Evolutionary conservation across 2,113 vertebrate genomes (phyloP), one percentile per base, ranked within the genome.

Genomic region (Romanogobio albipinnatus): DNA sequence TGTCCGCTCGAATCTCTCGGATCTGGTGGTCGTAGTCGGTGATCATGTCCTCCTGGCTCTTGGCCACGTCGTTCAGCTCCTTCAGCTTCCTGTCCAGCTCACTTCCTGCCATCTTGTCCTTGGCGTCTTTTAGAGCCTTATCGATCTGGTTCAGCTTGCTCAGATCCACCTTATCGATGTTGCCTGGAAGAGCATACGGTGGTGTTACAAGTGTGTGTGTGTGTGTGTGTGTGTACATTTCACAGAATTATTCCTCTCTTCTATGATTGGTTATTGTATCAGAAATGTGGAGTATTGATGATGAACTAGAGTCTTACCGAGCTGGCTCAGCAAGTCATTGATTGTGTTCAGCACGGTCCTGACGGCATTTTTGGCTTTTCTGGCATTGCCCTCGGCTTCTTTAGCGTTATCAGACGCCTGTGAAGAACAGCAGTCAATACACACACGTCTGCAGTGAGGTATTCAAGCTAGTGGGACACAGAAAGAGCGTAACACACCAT

Each of bases 151-250:
- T 97, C 81, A 99, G 94, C 89, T 97, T 97, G 88, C 95, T 96
- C 88, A 98, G 93, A 89, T 99, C 98, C 89, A 99, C 97, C 0
- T 97, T 97, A 86, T 98, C 97, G 76, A 99, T 96, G 82, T 97
- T 96, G 81, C 97, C 98, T 99, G 92, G 4, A 87, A 29, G 74
- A 14, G 74, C 1, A 81, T 2, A 15, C 64, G 1, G 62, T 36
- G 24, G 15, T 1, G 64, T 17, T 86, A 29, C 29, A 29, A 29
- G 29, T 29, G 29, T 29, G 29, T 29, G 29, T 29, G 29, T 29
- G 29, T 29, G 29, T 29, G 29, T 29, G 29, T 29, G 29, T 29
- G 29, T 29, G 29, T 29, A n/a, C n/a, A n/a, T n/a, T n/a, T n/a
- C n/a, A 29, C 29, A 1, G 29, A 29, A 29, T 1, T 29, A 29